Evolutionary conservation across 2,888 invertebrate species (phyloP), one percentile per base, ranked within the genome.

Genomic region (Galerucella pusilla): DNA sequence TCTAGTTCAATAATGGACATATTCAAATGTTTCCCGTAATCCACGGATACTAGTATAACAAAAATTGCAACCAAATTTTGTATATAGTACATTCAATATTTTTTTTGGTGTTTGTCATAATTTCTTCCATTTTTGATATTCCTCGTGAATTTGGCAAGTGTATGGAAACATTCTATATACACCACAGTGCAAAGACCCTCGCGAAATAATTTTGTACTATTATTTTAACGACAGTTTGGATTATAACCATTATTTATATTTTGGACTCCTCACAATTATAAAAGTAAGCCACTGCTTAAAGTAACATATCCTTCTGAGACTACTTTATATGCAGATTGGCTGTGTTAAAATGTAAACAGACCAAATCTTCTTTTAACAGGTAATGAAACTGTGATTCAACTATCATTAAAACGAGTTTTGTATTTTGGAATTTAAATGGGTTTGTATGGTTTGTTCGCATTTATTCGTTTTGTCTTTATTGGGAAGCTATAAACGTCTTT

Each of bases 361-460:
- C 78, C 76, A 73, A 76, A 78, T 78, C 78, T 76, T 69, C 75
- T 74, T 71, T 78, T 72, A 78, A 76, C 78, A 78, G 76, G 78
- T 75, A 78, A 78, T 78, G 78, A 78, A 76, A 78, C 73, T 75
- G 74, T 76, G 76, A 75, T 73, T 78, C 78, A n/a, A 75, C 68
- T 49, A 73, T 76, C 78, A 68, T 76, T 76, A 76, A 77, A 76
- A 75, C 76, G 73, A 76, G 76, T 75, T 76, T 75, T 66, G 73
- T 66, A 69, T 68, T 74, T 71, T 54, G 73, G 74, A 74, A 74
- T 70, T 74, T 49, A 63, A 63, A 63, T 63, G 28, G 63, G n/a
- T 63, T 25, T 63, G 63, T 63, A 28, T 12, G 35, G 63, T 35
- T 63, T 63, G 63, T 60, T 60, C 25, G n/a, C 16, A 16, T 57